Percentiles rank a stretch among this genome's conserved stretches.
phyloP scores from a whole-genome alignment of 2,113 vertebrate genomes.

The Vulpes lagopus region DNA sequence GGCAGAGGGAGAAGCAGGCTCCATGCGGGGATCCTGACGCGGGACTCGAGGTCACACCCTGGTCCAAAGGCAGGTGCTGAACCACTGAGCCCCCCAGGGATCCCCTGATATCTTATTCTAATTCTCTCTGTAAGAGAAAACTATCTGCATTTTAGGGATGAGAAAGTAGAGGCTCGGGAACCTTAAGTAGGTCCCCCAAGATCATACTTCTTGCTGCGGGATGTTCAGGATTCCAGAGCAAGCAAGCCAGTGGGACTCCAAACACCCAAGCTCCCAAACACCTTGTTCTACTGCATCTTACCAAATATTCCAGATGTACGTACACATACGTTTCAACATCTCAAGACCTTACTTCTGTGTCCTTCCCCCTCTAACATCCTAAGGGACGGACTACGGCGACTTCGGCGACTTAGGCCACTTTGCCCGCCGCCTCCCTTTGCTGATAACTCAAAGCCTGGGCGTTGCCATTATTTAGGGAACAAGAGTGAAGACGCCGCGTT shows the following conservation, averaged over 20 bases:
- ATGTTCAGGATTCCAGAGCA: slow-evolving; percentile 43
- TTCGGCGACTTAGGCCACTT: not conserved
- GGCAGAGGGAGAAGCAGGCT: not conserved
- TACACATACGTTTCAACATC: not conserved
- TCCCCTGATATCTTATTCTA: not conserved
- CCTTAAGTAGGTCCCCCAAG: not conserved
- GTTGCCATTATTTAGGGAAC: not conserved
- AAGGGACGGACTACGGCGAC: not conserved
- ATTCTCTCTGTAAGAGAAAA: slow-evolving; percentile 30
- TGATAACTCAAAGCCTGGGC: not conserved
- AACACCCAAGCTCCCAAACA: slow-evolving; percentile 37
- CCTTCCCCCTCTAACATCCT: slow-evolving; percentile 7
- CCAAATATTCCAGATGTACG: not conserved
- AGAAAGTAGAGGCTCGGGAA: slow-evolving; percentile 5
- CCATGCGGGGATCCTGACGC: rapidly evolving
- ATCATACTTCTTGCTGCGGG: not conserved
- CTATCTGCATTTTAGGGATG: not conserved
- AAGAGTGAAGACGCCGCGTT: not conserved
- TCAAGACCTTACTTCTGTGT: not conserved
- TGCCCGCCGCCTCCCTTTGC: not conserved
- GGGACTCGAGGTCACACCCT: not conserved
- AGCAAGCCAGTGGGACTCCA: not conserved
- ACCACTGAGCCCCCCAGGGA: not conserved
- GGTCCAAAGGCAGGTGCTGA: not conserved
- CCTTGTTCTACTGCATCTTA: not conserved